These are phyloP conservation scores for Sinonovacula constricta DNA, from an alignment of 1,140 invertebrate genomes.

Conservation along the genomic window DNA sequence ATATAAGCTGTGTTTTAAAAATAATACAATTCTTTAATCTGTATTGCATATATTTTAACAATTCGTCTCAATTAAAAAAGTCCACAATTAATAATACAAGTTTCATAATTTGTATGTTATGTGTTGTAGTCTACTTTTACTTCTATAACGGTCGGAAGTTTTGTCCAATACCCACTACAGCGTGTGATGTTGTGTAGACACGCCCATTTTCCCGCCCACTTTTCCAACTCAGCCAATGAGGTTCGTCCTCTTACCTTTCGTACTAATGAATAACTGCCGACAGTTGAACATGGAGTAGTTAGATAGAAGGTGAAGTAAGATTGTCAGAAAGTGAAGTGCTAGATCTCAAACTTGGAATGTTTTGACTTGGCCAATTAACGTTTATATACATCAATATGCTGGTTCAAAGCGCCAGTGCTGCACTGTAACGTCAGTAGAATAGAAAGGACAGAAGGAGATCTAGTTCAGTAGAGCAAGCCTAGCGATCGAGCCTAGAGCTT, in stretches of 20 bases:
- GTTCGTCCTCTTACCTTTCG: conserved; percentile 31
- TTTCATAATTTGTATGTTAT: background rate
- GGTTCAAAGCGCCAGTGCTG: background rate
- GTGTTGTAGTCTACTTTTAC: background rate
- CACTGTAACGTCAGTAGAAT: too few species aligned
- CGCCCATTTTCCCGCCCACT: conserved; percentile 31
- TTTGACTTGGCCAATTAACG: background rate
- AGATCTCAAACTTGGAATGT: background rate
- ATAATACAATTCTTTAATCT: background rate
- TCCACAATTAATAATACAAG: background rate
- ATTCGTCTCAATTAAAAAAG: background rate
- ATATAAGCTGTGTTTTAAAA: too few species aligned
- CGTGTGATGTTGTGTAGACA: background rate
- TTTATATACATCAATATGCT: background rate
- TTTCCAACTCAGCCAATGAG: conserved; percentile 20
- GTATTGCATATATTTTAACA: background rate
- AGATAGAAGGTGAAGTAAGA: too few species aligned
- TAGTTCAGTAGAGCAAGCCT: too few species aligned
- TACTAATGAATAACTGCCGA: background rate
- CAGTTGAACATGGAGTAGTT: background rate
- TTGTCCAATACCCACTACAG: background rate
- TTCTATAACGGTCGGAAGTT: conserved; percentile 17
- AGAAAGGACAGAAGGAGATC: too few species aligned
- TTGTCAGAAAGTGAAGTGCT: background rate
- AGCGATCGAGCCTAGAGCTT: too few species aligned